Evolutionary conservation across 2,888 invertebrate species (phyloP).

Genomic region (Callosobruchus maculatus): DNA sequence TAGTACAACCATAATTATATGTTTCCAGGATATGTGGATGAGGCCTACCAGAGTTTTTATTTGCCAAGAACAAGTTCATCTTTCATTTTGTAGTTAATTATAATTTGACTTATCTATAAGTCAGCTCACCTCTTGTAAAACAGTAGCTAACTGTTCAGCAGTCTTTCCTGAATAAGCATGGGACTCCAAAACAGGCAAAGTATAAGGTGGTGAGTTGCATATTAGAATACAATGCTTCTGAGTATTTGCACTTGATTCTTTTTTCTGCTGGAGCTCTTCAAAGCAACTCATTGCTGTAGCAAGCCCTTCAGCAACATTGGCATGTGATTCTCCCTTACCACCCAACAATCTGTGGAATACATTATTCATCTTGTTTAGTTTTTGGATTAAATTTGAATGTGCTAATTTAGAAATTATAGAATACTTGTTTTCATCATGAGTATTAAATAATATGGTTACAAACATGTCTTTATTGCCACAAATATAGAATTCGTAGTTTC

Average conservation of each 20-base stretch:
- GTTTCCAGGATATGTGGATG: neutral
- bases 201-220: constrained; percentile 89
- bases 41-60: too few species aligned
- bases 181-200: constrained; percentile 76
- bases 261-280: constrained; percentile 72
- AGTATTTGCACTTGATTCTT: constrained; percentile 52
- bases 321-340: constrained; percentile 84
- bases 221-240: constrained; percentile 78
- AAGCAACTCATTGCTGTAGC: constrained; percentile 84
- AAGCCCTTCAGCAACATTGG: constrained; percentile 86
- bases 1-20: neutral
- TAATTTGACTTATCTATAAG: too few species aligned
- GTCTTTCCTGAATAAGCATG: constrained; percentile 70
- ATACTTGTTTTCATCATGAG: too few species aligned
- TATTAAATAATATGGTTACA: too few species aligned
- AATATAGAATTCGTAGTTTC: too few species aligned
- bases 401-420: too few species aligned
- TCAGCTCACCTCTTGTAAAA: constrained; percentile 66
- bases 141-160: constrained; percentile 78
- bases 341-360: constrained; percentile 66
- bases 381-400: too few species aligned
- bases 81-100: too few species aligned
- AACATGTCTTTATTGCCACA: too few species aligned
- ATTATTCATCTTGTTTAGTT: too few species aligned
- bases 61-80: too few species aligned